These are phyloP conservation scores for Idaea dimidiata DNA, from an alignment of 2,888 invertebrate genomes.

Conservation along the genomic window DNA sequence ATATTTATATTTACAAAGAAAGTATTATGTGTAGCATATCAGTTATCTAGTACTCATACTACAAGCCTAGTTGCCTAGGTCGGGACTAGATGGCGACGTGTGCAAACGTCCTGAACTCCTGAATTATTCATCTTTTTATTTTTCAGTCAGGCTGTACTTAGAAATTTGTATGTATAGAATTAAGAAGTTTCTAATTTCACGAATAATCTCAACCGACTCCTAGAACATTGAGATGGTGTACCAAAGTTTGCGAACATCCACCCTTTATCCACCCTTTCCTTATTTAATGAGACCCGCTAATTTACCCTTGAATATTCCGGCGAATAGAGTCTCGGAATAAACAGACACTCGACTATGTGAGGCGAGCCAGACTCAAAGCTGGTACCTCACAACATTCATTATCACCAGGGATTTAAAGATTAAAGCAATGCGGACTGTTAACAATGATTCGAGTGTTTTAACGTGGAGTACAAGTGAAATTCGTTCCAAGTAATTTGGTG, in stretches of 20 bases:
- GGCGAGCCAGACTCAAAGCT: background rate
- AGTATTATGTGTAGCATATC: too few species aligned
- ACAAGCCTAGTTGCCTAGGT: too few species aligned
- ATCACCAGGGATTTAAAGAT: background rate
- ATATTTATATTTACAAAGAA: too few species aligned
- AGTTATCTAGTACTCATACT: too few species aligned
- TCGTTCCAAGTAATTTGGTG: too few species aligned
- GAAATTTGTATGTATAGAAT: too few species aligned
- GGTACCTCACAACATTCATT: background rate
- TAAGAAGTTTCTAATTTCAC: background rate
- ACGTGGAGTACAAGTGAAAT: background rate
- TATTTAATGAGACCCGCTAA: constrained; percentile 15
- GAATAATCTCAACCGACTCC: background rate
- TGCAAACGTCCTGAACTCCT: too few species aligned
- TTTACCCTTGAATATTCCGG: constrained; percentile 16
- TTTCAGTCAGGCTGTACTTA: too few species aligned
- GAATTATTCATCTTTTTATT: too few species aligned
- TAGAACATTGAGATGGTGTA: background rate
- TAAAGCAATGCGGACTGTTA: background rate
- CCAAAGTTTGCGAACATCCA: constrained; percentile 12
- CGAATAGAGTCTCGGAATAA: background rate
- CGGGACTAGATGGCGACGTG: too few species aligned
- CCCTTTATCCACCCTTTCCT: constrained; percentile 15
- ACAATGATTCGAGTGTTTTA: background rate
- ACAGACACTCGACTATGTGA: background rate